Evolutionary conservation across 2,888 invertebrate genomes (phyloP), one percentile per base, ranked within the genome.

Genomic region (Anticlea derivata): DNA sequence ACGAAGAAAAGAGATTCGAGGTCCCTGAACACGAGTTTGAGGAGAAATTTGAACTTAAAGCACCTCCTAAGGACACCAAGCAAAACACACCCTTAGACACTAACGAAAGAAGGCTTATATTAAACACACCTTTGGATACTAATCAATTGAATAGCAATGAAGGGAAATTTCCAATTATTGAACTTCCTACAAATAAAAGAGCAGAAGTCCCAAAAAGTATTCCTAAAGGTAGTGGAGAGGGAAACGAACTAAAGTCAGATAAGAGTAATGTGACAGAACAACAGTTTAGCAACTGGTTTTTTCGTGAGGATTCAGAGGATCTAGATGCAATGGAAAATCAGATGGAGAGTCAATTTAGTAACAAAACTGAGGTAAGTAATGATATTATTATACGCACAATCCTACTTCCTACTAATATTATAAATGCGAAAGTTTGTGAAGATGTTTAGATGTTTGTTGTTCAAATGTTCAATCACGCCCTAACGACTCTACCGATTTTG

Each of bases 21-120:
- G 75, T 91, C 50, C 93, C 93, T 0, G 91, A 91, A 55, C 93
- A 93, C 52, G 93, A 93, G 50, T 93, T 93, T 47, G 92, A 93
- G 73, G 91, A 91, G 27, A 91, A 78, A 62, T 93, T 93, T 58
- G 92, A 93, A 70, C 70, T 88, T 1, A 92, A 87, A 70, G 78
- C 91, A 2, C 92, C 92, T 5, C 80, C 82, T 0, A 88, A 91
- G 30, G 65, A 61, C 41, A 10, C 10, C 20, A 35, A 20, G 11
- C 33, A 33, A 0, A 39, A 29, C 1, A 27, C 29, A 4, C 17
- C 26, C 1, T 27, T 27, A 3, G 31, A 10, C 1, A 30, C 7
- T 2, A 12, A 30, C 5, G 31, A 23, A 22, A 5, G 10, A 6
- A 24, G 24, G 5, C 5, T 33, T 8, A 7, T 7, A n/a, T 8